Conservation (phyloP, 92 coral and sea anemone species). For the Plumapathes pennacea region DNA sequence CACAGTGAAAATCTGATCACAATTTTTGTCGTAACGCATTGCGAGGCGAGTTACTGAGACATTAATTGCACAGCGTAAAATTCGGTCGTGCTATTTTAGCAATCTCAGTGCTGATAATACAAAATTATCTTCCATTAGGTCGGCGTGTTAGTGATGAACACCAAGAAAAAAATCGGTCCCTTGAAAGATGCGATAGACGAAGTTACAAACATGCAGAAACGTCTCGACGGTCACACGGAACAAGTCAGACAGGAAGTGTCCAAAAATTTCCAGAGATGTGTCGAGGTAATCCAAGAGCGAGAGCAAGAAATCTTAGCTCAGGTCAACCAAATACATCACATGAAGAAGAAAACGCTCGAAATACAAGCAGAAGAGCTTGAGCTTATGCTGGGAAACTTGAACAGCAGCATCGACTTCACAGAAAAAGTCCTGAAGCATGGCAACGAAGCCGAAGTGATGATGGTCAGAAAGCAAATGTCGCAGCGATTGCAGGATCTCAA, state of each 20-base stretch:
- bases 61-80: no score
- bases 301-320: slow-evolving; percentile 86
- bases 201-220: slow-evolving; percentile 66
- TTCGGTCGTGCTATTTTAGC: no score
- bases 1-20: no score
- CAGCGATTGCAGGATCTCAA: slow-evolving; percentile 80
- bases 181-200: slow-evolving; percentile 76
- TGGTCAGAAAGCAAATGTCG: slow-evolving; percentile 89
- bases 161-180: slow-evolving; percentile 73
- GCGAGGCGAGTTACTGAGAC: no score
- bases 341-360: slow-evolving; percentile 85
- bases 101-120: no score
- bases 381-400: slow-evolving; percentile 81
- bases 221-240: slow-evolving; percentile 73
- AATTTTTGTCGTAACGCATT: no score
- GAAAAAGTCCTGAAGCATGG: slow-evolving; percentile 91
- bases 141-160: slow-evolving; percentile 88
- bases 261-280: slow-evolving; percentile 51
- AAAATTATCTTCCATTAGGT: slow-evolving; percentile 47
- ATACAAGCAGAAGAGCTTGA: slow-evolving; percentile 82
- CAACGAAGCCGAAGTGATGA: slow-evolving; percentile 96
- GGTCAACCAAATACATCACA: slow-evolving; percentile 74
- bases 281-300: slow-evolving; percentile 76
- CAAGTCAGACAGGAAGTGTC: slow-evolving; percentile 67
- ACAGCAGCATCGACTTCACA: slow-evolving; percentile 89